Conservation (phyloP, 1,140 invertebrate genomes). For the Saccostrea cuccullata region DNA sequence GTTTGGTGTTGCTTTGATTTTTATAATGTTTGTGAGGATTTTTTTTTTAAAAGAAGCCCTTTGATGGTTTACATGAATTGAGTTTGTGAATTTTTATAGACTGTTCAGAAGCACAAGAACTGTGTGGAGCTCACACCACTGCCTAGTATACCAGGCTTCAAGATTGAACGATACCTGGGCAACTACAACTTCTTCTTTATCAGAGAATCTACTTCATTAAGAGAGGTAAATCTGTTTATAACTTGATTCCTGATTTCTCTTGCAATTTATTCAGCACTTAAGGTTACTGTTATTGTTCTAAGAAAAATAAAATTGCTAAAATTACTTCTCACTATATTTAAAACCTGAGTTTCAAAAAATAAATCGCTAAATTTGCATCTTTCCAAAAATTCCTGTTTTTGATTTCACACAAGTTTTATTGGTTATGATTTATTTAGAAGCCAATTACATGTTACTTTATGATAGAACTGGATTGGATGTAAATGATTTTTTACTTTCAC, state of each 20-base stretch:
- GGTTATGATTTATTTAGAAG: no score
- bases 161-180: conserved; percentile 91
- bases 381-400: no score
- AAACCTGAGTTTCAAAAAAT: no score
- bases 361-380: no score
- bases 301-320: no score
- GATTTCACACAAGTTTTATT: no score
- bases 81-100: conserved; percentile 44
- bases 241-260: no score
- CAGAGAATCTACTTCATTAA: conserved; percentile 93
- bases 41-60: not conserved
- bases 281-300: no score
- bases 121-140: conserved; percentile 92
- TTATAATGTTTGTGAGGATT: not conserved
- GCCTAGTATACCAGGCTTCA: conserved; percentile 88
- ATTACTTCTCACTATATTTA: no score
- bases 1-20: not conserved
- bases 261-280: no score
- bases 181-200: conserved; percentile 98
- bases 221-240: conserved; percentile 84
- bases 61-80: not conserved
- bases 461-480: no score
- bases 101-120: conserved; percentile 70
- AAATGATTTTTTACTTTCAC: not conserved
- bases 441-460: no score